Conservation (phyloP, 1,140 invertebrate genomes). For the Bombus polaris region DNA sequence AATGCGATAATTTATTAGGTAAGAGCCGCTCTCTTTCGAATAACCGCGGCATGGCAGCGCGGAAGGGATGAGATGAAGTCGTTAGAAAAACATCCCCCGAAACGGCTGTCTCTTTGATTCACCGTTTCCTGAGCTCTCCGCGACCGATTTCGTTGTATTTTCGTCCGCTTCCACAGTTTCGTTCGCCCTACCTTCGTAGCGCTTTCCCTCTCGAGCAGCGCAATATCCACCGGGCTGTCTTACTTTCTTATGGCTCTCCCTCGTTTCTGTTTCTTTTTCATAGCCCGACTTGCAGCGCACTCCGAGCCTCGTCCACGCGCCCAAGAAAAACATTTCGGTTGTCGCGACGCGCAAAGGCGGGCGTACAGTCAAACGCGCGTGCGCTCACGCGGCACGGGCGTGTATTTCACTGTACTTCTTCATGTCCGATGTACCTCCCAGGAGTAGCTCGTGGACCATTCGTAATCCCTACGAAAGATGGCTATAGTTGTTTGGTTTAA, state of each 20-base stretch:
- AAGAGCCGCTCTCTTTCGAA: background rate
- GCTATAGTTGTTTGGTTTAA: background rate
- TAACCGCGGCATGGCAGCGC: background rate
- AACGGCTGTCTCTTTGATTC: conserved; percentile 77
- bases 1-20: conserved; percentile 18
- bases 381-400: background rate
- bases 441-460: background rate
- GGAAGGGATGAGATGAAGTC: conserved; percentile 61
- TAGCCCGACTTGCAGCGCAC: background rate
- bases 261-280: conserved; percentile 33
- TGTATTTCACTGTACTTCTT: conserved; percentile 8
- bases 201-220: conserved; percentile 39
- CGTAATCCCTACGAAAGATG: background rate
- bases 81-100: conserved; percentile 66
- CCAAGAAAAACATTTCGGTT: conserved; percentile 53
- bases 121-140: conserved; percentile 73
- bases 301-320: conserved; percentile 53
- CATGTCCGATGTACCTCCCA: background rate
- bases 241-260: conserved; percentile 49
- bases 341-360: conserved; percentile 9
- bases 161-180: conserved; percentile 66
- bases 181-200: conserved; percentile 24
- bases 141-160: conserved; percentile 71
- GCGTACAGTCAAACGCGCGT: background rate
- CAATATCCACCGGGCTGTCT: conserved; percentile 26